Percentiles rank a stretch among this genome's conserved stretches.
Conservation (phyloP, 1,140 invertebrate species). For the Drosophila repleta region DNA sequence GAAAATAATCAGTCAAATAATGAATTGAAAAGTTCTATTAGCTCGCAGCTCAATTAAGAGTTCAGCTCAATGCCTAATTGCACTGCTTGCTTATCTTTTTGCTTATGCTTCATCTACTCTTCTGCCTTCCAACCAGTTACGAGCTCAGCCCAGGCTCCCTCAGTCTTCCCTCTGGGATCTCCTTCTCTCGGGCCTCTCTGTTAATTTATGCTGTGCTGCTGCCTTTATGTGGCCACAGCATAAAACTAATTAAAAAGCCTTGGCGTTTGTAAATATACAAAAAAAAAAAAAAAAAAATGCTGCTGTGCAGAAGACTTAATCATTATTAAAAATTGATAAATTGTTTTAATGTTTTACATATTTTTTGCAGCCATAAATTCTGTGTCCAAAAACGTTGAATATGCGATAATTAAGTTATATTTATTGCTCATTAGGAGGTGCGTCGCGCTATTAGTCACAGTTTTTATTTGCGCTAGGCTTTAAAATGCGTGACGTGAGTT, state of each 20-base stretch:
- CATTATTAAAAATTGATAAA: conserved; percentile 49
- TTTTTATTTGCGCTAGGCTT: conserved; percentile 2
- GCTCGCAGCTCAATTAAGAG: conserved; percentile 5
- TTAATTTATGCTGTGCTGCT: conserved; percentile 42
- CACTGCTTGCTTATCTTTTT: conserved; percentile 9
- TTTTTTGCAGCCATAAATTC: conserved; percentile 25
- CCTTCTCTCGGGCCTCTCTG: not conserved
- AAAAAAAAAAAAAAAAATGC: conserved; percentile 7
- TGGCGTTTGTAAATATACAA: conserved; percentile 13
- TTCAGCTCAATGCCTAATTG: conserved; percentile 30
- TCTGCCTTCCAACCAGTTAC: conserved; percentile 17
- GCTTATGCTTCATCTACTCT: conserved; percentile 1
- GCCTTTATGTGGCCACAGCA: conserved; percentile 21
- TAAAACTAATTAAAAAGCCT: conserved; percentile 53
- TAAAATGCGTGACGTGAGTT: not conserved
- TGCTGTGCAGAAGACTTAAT: conserved; percentile 25
- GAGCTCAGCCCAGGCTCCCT: not conserved
- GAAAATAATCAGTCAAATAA: not conserved
- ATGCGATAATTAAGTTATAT: conserved; percentile 33
- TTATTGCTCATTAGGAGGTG: conserved; percentile 34
- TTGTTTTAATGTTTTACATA: conserved; percentile 16
- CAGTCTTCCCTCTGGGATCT: not conserved
- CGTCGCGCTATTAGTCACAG: conserved; percentile 19
- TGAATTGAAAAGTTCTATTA: conserved; percentile 19
- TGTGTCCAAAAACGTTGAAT: conserved; percentile 6